Percentiles rank a stretch among this genome's conserved stretches.
phyloP scores from a whole-genome alignment of 1,140 invertebrate species.

The Dreissena rostriformis region DNA sequence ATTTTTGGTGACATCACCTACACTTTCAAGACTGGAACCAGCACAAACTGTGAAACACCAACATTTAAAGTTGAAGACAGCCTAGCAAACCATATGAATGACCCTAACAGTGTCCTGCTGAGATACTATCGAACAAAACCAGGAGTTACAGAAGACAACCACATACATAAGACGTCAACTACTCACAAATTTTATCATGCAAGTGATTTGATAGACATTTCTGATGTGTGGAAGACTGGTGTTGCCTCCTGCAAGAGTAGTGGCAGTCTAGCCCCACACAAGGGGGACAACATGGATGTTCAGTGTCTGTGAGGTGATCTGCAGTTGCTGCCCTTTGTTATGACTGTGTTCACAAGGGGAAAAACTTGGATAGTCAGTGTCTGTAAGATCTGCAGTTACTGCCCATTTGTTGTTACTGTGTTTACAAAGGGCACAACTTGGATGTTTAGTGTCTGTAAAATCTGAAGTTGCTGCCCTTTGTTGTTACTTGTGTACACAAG shows the following conservation, averaged over 20 bases:
- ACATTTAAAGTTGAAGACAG: constrained; percentile 49
- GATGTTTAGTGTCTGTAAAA: no score
- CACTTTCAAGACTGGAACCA: constrained; percentile 58
- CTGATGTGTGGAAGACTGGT: constrained; percentile 72
- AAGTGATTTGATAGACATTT: constrained; percentile 65
- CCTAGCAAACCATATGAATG: constrained; percentile 14
- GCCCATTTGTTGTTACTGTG: no score
- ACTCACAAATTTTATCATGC: constrained; percentile 63
- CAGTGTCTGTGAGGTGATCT: neutral
- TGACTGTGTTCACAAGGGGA: no score
- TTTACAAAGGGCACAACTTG: no score
- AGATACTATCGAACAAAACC: constrained; percentile 64
- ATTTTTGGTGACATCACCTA: constrained; percentile 72
- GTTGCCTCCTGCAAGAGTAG: constrained; percentile 69
- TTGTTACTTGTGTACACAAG: no score
- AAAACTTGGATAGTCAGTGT: no score
- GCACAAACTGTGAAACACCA: constrained; percentile 13
- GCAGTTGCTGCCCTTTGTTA: no score
- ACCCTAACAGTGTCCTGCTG: constrained; percentile 40
- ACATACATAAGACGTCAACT: constrained; percentile 42
- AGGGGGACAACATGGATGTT: constrained; percentile 45
- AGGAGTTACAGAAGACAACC: constrained; percentile 40
- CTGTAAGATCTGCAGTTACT: no score
- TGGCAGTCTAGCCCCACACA: constrained; percentile 68
- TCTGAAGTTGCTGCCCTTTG: no score